phyloP scores from a whole-genome alignment of 2,888 invertebrate species.

The Dioctria linearis region DNA sequence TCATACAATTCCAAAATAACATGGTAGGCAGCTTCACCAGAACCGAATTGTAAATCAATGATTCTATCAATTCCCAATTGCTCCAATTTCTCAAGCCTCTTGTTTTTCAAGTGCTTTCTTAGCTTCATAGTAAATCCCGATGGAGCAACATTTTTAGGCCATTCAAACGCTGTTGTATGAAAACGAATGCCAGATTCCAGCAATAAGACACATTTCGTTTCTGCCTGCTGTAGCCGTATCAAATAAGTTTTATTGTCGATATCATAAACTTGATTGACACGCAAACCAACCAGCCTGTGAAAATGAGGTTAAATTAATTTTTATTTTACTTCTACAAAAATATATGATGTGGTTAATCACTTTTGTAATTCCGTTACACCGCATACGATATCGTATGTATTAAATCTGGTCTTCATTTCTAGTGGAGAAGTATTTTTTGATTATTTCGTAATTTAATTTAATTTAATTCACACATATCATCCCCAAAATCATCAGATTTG shows the following conservation, averaged over 20 bases:
- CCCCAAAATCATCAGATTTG: background rate
- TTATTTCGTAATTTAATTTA: background rate
- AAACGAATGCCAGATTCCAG: slow-evolving; percentile 95
- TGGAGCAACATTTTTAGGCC: slow-evolving; percentile 97
- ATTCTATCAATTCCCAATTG: slow-evolving; percentile 96
- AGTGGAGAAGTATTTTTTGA: background rate
- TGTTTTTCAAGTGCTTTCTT: slow-evolving; percentile 96
- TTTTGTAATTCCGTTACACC: slow-evolving; percentile 88
- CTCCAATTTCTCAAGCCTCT: slow-evolving; percentile 86
- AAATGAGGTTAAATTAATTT: slow-evolving; percentile 55
- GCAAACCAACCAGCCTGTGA: slow-evolving; percentile 86
- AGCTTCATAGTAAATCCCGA: slow-evolving; percentile 99
- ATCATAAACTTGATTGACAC: slow-evolving; percentile 98
- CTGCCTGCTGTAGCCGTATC: slow-evolving; percentile 86
- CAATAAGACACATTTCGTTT: slow-evolving; percentile 89
- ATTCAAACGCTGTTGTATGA: slow-evolving; percentile 96
- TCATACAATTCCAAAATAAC: slow-evolving; percentile 96
- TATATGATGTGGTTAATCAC: slow-evolving; percentile 71
- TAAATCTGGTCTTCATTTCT: slow-evolving; percentile 94
- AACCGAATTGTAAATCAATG: slow-evolving; percentile 95
- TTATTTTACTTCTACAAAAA: background rate
- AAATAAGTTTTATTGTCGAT: slow-evolving; percentile 97
- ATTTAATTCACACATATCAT: background rate
- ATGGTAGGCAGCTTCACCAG: slow-evolving; percentile 93
- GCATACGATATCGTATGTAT: slow-evolving; percentile 93